Conservation (phyloP, 1,140 invertebrate genomes). For the Bombus pascuorum region DNA sequence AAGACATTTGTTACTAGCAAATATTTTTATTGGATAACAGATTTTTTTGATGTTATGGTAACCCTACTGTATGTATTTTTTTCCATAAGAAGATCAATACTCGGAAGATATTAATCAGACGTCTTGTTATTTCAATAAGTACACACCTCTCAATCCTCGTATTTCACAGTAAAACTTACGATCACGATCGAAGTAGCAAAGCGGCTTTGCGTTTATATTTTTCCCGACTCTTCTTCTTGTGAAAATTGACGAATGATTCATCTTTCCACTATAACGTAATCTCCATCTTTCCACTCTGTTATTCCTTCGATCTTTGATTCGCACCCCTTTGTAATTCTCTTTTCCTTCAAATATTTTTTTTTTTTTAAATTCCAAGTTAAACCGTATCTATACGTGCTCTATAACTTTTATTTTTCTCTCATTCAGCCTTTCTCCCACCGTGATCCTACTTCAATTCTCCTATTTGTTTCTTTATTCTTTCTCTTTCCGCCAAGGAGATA, state of each 20-base stretch:
- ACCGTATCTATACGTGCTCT: neutral
- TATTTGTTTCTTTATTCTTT: constrained; percentile 7
- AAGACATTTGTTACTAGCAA: neutral
- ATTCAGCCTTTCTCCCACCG: too few species aligned
- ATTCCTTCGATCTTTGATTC: neutral
- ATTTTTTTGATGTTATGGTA: neutral
- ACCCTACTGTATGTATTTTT: neutral
- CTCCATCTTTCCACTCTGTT: neutral
- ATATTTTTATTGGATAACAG: neutral
- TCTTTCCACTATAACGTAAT: neutral
- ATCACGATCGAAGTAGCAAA: neutral
- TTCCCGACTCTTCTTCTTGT: neutral
- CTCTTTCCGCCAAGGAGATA: neutral
- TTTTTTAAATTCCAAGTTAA: neutral
- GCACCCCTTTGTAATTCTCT: neutral
- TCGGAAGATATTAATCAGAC: too few species aligned
- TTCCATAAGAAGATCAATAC: too few species aligned
- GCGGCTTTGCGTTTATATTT: neutral
- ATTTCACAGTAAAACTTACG: neutral
- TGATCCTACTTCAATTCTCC: neutral
- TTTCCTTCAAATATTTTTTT: neutral
- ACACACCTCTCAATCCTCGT: too few species aligned
- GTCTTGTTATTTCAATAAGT: neutral
- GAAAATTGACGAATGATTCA: neutral
- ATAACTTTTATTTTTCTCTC: neutral